These are phyloP conservation scores for Meloidogyne hapla DNA, from an alignment of 1,140 invertebrate genomes.

Conservation along the genomic window DNA sequence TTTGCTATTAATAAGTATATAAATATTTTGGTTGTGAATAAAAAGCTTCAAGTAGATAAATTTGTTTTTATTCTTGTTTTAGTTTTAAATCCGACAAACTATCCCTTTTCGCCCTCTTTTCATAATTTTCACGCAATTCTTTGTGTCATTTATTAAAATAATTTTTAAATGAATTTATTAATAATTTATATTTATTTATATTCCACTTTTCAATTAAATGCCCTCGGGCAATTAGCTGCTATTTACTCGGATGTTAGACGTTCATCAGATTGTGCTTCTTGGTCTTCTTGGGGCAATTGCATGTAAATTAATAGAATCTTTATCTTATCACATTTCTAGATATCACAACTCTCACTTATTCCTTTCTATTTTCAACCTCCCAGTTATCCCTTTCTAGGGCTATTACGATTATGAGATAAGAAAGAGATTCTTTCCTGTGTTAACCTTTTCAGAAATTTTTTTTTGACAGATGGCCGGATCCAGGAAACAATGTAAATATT, in stretches of 20 bases:
- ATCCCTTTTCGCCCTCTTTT: background rate
- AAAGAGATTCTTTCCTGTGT: no score
- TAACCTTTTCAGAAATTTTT: no score
- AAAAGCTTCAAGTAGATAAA: background rate
- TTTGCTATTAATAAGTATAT: background rate
- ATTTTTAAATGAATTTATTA: background rate
- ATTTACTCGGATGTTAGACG: conserved; percentile 59
- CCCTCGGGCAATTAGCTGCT: conserved; percentile 53
- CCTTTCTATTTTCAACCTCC: no score
- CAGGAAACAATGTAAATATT: conserved; percentile 33
- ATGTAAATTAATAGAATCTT: background rate
- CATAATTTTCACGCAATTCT: background rate
- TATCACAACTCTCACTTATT: no score
- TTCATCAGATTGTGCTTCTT: conserved; percentile 49
- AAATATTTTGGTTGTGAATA: background rate
- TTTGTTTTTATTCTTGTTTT: background rate
- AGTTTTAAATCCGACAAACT: background rate
- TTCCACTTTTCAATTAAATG: background rate
- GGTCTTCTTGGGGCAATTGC: conserved; percentile 58
- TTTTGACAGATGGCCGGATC: conserved; percentile 50
- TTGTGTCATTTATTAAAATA: background rate
- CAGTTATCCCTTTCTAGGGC: no score
- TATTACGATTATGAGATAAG: no score
- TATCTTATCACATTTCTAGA: no score
- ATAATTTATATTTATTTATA: background rate